Conservation (phyloP, 2,888 invertebrate genomes). For the Pristionchus entomophagus region DNA sequence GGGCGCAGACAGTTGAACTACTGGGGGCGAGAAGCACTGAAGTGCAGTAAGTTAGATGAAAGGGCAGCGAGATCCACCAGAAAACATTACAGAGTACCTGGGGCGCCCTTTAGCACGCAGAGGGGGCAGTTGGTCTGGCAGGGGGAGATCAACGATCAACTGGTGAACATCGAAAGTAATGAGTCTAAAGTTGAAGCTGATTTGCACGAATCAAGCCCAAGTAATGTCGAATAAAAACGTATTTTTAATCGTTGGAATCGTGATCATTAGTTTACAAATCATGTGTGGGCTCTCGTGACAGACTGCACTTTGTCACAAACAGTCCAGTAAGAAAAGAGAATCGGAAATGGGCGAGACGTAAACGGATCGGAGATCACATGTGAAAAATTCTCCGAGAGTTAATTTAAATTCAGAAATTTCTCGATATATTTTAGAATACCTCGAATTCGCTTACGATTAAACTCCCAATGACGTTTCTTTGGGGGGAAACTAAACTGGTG, state of each 20-base stretch:
- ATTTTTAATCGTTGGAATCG: background rate
- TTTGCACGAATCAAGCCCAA: background rate
- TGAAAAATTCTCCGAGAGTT: background rate
- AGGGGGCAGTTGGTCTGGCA: too few relatives aligned
- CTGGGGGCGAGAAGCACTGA: background rate
- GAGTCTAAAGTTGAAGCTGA: background rate
- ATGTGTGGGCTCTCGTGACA: background rate
- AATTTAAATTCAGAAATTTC: too few relatives aligned
- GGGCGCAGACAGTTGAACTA: background rate
- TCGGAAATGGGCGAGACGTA: background rate
- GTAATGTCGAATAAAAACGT: background rate
- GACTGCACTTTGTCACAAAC: background rate
- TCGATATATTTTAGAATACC: background rate
- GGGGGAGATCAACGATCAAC: background rate
- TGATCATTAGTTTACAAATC: background rate
- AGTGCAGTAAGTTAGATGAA: conserved; percentile 11
- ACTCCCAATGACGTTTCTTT: too few relatives aligned
- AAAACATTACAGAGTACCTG: background rate
- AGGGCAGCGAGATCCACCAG: background rate
- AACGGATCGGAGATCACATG: background rate
- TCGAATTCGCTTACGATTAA: too few relatives aligned
- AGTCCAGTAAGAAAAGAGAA: background rate
- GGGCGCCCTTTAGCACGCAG: background rate
- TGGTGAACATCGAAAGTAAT: too few relatives aligned
- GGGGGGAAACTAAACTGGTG: background rate